Base-by-base conservation (phyloP, 1,140 invertebrate genomes). In the Conopomorpha cramerella region DNA sequence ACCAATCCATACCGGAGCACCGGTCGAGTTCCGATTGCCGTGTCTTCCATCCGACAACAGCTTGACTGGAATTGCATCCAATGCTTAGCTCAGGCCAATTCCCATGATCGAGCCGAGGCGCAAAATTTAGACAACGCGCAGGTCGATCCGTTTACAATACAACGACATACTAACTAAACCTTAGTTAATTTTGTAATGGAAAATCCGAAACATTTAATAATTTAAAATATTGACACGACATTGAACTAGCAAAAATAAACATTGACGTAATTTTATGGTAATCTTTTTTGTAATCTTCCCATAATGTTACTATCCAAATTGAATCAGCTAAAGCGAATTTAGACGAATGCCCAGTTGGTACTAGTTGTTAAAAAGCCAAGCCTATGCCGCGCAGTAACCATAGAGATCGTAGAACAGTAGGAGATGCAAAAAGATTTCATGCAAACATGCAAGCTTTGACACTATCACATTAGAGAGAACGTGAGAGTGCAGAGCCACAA, bases 361-460 rank as follows among this genome's bases (percentile, higher is more conserved):
- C 60, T 68, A 71, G 61, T 50, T 49, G 41, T 58, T 45, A 56
- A 72, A 56, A 74, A 76, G 67, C 67, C 59, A 76, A 67, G 51
- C 68, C 60, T 76, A 72, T 72, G 71, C 67, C 71, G 67, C 71
- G 66, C 71, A 73, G 71, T 76, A 76, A 76, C 71, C 71, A 76
- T 76, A 76, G 71, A 76, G 66, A 76, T 76, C 71, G 71, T 76
- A 76, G 65, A 68, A 71, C 64, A 54, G 36, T 51, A 64, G 56
- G 44, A 59, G 54, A 70, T 70, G 64, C 64, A 67, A 51, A 61
- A 50, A 61, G 59, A 62, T 60, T 70, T 57, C 67, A 73, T 73
- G 66, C 68, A 66, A 38, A 39, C 66, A 62, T 76, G 65, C 70
- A 50, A 45, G 60, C 54, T 41, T 51, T 59, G 54, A 62, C 42